Conservation (phyloP, 1,140 invertebrate genomes). For the Drosophila repletoides region DNA sequence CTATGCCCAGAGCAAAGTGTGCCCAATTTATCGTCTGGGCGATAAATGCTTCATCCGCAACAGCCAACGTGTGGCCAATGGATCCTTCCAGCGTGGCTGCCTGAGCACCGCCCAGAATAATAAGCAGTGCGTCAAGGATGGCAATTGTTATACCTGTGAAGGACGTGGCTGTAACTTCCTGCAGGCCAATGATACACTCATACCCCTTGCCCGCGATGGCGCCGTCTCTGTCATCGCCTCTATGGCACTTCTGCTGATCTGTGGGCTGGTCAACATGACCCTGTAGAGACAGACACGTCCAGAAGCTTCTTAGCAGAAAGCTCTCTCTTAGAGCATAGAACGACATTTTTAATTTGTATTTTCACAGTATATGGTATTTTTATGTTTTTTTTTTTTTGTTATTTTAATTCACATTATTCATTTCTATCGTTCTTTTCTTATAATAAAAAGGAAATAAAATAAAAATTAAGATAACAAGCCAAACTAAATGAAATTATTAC, state of each 20-base stretch:
- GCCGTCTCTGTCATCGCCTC: conserved; percentile 35
- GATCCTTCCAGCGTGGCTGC: conserved; percentile 74
- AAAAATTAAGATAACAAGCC: conserved; percentile 8
- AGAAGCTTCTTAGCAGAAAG: too few relatives aligned
- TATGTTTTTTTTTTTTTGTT: conserved; percentile 10
- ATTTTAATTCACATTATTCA: background rate
- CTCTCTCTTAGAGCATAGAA: background rate
- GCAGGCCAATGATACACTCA: conserved; percentile 36
- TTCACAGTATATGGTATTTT: background rate
- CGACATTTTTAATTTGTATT: conserved; percentile 1
- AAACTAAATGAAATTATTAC: conserved; percentile 1
- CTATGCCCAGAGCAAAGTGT: conserved; percentile 45
- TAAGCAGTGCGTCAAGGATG: conserved; percentile 62
- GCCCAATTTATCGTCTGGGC: conserved; percentile 65
- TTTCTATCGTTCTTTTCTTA: conserved; percentile 1
- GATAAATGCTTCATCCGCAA: conserved; percentile 77
- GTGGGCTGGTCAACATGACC: conserved; percentile 19
- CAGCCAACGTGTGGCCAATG: conserved; percentile 39
- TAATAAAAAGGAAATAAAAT: conserved; percentile 13
- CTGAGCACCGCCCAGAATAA: conserved; percentile 56
- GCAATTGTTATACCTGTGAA: conserved; percentile 67
- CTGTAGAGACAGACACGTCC: conserved; percentile 28
- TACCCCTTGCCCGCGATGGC: conserved; percentile 70
- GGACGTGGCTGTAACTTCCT: conserved; percentile 72
- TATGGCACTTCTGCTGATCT: conserved; percentile 33